Conservation (phyloP, 2,797 vertebrate species). For the Tragopan temminckii region DNA sequence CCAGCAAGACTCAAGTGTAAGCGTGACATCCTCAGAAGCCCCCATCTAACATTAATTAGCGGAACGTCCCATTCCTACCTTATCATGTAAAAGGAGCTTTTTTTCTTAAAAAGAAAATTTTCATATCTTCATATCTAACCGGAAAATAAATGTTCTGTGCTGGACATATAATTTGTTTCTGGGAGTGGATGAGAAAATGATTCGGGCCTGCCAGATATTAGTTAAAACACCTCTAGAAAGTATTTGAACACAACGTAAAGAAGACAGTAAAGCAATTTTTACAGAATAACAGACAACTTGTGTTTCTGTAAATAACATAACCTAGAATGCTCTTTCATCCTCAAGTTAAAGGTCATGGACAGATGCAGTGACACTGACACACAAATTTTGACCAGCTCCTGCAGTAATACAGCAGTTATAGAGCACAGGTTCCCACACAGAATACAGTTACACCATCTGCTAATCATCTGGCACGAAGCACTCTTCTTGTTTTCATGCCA, state of each 20-base stretch:
- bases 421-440: neutral
- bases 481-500: neutral
- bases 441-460: slow-evolving; percentile 29
- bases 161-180: neutral
- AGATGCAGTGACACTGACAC: neutral
- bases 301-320: neutral
- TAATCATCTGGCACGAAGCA: neutral
- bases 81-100: neutral
- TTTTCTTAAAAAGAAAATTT: neutral
- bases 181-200: neutral
- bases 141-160: neutral
- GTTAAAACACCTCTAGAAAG: neutral
- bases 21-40: neutral
- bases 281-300: neutral
- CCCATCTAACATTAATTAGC: neutral
- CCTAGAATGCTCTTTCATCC: neutral
- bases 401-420: neutral
- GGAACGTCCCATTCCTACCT: neutral
- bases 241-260: neutral
- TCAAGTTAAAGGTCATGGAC: neutral
- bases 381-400: slow-evolving; percentile 5
- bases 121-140: neutral
- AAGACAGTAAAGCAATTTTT: neutral
- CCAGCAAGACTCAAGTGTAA: neutral
- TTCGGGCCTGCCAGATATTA: neutral